Conservation (phyloP, 1,140 invertebrate species). For the Bombus vancouverensis region DNA sequence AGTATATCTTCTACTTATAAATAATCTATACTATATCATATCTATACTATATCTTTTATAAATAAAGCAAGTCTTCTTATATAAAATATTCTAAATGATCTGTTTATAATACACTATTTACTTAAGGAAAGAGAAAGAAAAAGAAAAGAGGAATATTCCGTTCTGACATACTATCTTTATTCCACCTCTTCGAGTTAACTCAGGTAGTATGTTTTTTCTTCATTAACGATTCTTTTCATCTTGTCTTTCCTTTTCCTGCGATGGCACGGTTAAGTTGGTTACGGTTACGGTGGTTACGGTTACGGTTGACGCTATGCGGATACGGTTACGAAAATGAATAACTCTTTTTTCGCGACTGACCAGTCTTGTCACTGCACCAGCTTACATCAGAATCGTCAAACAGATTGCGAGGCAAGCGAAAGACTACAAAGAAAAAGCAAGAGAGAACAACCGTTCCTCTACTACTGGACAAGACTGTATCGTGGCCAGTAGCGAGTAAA, state of each 20-base stretch:
- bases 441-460: background rate
- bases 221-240: constrained; percentile 66
- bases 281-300: background rate
- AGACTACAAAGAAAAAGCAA: background rate
- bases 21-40: too few species aligned
- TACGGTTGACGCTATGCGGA: background rate
- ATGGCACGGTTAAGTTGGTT: background rate
- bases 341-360: background rate
- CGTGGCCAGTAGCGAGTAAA: background rate
- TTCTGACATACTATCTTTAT: background rate
- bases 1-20: background rate
- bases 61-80: too few species aligned
- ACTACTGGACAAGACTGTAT: too few species aligned
- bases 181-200: background rate
- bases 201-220: background rate
- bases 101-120: background rate
- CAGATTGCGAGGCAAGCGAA: background rate
- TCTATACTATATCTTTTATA: background rate
- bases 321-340: constrained; percentile 14
- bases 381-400: background rate
- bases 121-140: background rate
- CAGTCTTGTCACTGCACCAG: background rate
- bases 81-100: background rate
- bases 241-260: constrained; percentile 40
- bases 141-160: background rate